phyloP scores from a whole-genome alignment of 2,113 vertebrate genomes.

The Hydrolagus affinis region DNA sequence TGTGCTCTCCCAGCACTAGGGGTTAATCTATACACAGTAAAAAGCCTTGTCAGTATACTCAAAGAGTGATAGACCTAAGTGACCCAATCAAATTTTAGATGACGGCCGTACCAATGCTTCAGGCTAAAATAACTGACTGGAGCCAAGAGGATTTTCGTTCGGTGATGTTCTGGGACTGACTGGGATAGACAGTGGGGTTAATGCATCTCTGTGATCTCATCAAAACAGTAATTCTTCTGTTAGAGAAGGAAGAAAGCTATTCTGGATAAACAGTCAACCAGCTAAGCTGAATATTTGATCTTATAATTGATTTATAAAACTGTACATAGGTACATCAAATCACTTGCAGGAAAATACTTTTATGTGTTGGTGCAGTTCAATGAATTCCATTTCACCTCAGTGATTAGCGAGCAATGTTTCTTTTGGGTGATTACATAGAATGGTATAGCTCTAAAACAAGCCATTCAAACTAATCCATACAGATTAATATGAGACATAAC shows the following conservation, averaged over 20 bases:
- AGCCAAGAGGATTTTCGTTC: constrained; percentile 19
- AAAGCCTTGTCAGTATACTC: constrained; percentile 25
- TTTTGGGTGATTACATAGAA: too few species aligned
- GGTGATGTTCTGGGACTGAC: constrained; percentile 22
- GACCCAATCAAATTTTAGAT: constrained; percentile 28
- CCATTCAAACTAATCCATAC: too few species aligned
- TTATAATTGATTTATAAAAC: background rate
- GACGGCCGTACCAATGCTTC: background rate
- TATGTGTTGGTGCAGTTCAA: background rate
- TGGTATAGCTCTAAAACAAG: too few species aligned
- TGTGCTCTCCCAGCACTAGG: constrained; percentile 9
- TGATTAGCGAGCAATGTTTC: background rate
- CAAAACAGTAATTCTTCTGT: background rate
- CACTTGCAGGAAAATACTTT: background rate
- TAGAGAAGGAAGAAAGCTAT: background rate
- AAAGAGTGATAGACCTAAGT: constrained; percentile 30
- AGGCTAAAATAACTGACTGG: constrained; percentile 30
- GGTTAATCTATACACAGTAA: constrained; percentile 26
- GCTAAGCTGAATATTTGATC: background rate
- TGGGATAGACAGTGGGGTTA: background rate
- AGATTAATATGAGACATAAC: too few species aligned
- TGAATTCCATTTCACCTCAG: background rate
- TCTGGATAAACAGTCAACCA: background rate
- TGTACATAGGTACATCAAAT: background rate
- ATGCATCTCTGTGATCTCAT: background rate